These are phyloP conservation scores for Exaiptasia diaphana DNA, from an alignment of 64 coral and sea anemone species.

Conservation along the genomic window DNA sequence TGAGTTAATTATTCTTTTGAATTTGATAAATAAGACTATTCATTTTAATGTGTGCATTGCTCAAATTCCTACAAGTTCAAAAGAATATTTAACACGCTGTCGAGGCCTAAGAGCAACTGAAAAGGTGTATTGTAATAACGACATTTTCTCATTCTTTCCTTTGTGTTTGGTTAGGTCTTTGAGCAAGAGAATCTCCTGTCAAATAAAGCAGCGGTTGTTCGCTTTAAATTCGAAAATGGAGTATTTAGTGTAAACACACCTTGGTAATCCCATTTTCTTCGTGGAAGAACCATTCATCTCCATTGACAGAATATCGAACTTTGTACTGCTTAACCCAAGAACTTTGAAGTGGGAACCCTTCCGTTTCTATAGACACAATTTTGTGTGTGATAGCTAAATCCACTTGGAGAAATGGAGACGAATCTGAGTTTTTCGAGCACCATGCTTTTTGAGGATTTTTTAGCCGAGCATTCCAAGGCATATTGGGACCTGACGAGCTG, in stretches of 20 bases:
- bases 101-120: no score
- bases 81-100: no score
- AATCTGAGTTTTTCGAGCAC: neutral
- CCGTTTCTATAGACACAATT: neutral
- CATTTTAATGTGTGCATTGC: no score
- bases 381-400: conserved; percentile 8
- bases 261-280: conserved; percentile 30
- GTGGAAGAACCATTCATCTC: conserved; percentile 57
- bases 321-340: neutral
- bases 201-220: no score
- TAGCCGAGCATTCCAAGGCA: neutral
- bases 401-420: conserved; percentile 28
- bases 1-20: no score
- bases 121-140: no score
- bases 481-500: neutral
- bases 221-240: no score
- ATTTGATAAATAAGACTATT: no score
- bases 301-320: conserved; percentile 29
- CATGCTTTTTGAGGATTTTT: neutral
- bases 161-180: no score
- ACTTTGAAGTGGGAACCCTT: neutral
- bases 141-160: no score
- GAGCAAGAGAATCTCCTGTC: no score
- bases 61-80: no score
- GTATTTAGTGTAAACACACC: neutral